phyloP scores from a whole-genome alignment of 2,888 invertebrate species.

The Danaus chrysippus region DNA sequence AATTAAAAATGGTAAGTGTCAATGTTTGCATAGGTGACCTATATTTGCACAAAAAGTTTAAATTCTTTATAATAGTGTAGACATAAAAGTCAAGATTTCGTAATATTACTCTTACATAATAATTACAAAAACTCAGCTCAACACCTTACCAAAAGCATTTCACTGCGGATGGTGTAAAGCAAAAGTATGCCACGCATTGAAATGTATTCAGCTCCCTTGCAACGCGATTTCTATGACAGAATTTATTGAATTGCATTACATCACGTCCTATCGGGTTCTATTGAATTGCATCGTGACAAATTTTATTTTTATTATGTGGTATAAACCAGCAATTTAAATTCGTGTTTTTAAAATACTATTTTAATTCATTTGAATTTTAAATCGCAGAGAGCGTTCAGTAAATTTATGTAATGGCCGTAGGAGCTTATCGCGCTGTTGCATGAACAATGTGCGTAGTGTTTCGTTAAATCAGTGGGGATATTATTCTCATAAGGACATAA shows the following conservation, averaged over 20 bases:
- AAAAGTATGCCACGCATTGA: constrained; percentile 49
- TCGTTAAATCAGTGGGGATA: constrained; percentile 5
- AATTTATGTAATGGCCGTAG: constrained; percentile 3
- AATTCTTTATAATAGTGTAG: too few relatives aligned
- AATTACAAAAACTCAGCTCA: background rate
- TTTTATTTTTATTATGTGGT: constrained; percentile 50
- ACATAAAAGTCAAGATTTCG: too few relatives aligned
- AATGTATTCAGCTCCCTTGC: constrained; percentile 67
- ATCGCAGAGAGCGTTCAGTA: background rate
- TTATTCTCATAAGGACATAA: background rate
- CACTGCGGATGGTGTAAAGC: constrained; percentile 1
- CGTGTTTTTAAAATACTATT: constrained; percentile 6
- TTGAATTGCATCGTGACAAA: constrained; percentile 57
- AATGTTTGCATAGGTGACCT: too few relatives aligned
- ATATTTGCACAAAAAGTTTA: too few relatives aligned
- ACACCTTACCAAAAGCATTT: background rate
- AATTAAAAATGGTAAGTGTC: too few relatives aligned
- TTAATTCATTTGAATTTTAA: constrained; percentile 1
- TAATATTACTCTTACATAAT: background rate
- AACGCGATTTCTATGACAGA: constrained; percentile 52
- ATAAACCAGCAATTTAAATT: constrained; percentile 21
- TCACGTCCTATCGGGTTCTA: constrained; percentile 48
- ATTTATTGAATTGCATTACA: constrained; percentile 71
- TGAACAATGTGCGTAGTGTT: background rate
- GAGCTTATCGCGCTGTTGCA: constrained; percentile 4